These are phyloP conservation scores for Diacarnus erythraeanus DNA, from an alignment of 37 sponge, comb jelly and placozoan genomes.

Conservation along the genomic window DNA sequence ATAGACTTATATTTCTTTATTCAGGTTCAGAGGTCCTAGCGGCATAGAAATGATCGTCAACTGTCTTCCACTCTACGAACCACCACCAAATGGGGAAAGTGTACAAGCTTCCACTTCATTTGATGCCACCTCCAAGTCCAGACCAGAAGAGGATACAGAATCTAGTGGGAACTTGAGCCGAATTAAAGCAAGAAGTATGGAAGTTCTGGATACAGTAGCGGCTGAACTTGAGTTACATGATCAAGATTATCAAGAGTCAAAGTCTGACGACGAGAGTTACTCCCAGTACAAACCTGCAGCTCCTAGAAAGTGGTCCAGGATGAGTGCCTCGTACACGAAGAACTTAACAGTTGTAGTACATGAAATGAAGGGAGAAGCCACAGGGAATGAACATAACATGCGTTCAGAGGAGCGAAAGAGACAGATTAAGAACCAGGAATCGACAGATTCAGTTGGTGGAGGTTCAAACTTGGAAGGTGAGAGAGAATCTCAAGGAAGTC, in stretches of 20 bases:
- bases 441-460: background rate
- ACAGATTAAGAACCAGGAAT: no score
- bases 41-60: constrained; percentile 58
- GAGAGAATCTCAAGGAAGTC: no score
- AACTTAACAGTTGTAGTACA: background rate
- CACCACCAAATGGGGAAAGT: constrained; percentile 5
- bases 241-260: background rate
- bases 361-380: no score
- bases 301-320: background rate
- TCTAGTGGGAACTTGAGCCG: background rate
- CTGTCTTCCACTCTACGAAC: constrained; percentile 58
- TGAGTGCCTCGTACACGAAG: background rate
- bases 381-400: no score
- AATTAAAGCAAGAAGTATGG: constrained; percentile 5
- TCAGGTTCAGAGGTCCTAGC: constrained; percentile 62
- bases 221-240: constrained; percentile 9
- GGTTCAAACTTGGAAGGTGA: no score
- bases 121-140: background rate
- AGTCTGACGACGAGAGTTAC: background rate
- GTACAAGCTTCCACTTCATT: background rate
- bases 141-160: background rate
- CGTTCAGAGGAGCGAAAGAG: no score
- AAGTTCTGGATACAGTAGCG: background rate
- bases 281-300: background rate
- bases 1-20: background rate